Evolutionary conservation across 2,888 invertebrate species (phyloP).

Genomic region (Mythimna albipuncta): DNA sequence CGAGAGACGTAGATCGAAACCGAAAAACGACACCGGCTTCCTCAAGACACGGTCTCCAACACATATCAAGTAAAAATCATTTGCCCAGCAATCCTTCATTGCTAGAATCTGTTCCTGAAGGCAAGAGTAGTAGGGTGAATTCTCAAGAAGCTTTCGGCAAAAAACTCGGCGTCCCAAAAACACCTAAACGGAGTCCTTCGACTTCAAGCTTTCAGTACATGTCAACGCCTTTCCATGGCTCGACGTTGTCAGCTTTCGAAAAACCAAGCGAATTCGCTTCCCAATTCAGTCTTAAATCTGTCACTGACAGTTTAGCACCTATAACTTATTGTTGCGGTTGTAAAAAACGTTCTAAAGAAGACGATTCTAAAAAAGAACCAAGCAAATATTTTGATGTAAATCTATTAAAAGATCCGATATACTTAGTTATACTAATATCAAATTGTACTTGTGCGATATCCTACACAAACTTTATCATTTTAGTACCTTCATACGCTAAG

Average conservation of each 20-base stretch:
- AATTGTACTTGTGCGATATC: constrained; percentile 96
- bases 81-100: constrained; percentile 92
- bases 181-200: constrained; percentile 93
- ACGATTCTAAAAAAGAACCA: constrained; percentile 81
- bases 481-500: constrained; percentile 94
- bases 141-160: constrained; percentile 84
- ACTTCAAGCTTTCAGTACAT: constrained; percentile 96
- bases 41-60: constrained; percentile 89
- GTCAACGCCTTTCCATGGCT: constrained; percentile 96
- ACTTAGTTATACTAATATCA: constrained; percentile 95
- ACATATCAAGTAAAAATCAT: constrained; percentile 91
- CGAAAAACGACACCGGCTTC: constrained; percentile 82
- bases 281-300: constrained; percentile 94
- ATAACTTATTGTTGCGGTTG: constrained; percentile 84
- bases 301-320: constrained; percentile 90
- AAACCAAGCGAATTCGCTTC: constrained; percentile 95
- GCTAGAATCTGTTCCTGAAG: constrained; percentile 93
- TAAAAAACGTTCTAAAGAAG: constrained; percentile 79
- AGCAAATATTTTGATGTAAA: constrained; percentile 94
- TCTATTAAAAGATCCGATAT: constrained; percentile 94
- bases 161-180: constrained; percentile 82
- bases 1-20: constrained; percentile 75
- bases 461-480: constrained; percentile 96
- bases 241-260: constrained; percentile 94
- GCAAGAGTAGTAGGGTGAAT: constrained; percentile 81